phyloP scores from a whole-genome alignment of 2,797 vertebrate species.

The Anabacerthia variegaticeps region DNA sequence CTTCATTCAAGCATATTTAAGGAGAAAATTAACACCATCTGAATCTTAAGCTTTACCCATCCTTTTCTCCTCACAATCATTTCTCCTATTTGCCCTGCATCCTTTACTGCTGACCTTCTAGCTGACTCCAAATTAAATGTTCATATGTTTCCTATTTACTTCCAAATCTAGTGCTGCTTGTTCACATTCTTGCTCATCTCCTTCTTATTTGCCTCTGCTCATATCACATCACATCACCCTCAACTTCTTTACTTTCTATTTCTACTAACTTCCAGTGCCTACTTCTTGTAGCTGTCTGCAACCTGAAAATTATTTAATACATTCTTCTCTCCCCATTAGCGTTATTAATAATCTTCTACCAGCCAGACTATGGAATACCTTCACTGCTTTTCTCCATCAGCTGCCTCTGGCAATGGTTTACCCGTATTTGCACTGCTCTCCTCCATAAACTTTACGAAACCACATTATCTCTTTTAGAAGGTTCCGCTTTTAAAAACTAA shows the following conservation, averaged over 20 bases:
- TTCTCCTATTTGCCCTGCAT: conserved; percentile 17
- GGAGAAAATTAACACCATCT: conserved; percentile 32
- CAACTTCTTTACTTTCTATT: background rate
- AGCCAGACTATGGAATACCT: background rate
- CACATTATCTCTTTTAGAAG: background rate
- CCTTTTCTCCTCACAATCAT: background rate
- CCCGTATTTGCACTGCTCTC: background rate
- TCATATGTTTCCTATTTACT: conserved; percentile 40
- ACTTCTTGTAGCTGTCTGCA: background rate
- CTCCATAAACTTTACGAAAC: background rate
- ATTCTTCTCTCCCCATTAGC: background rate
- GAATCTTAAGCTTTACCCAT: background rate
- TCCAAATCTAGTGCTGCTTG: background rate
- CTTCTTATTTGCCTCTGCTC: background rate
- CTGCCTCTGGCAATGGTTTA: background rate
- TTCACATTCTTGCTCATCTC: conserved; percentile 25
- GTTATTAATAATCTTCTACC: background rate
- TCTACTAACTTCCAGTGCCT: background rate
- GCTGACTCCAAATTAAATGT: conserved; percentile 23
- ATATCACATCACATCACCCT: conserved; percentile 17
- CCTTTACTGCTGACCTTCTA: conserved; percentile 33
- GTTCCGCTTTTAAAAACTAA: background rate
- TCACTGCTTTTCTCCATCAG: background rate
- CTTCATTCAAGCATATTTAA: conserved; percentile 44
- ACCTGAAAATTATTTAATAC: background rate